Evolutionary conservation across 2,797 vertebrate genomes (phyloP), one percentile per base, ranked within the genome.

Genomic region (Lepus townsendii): DNA sequence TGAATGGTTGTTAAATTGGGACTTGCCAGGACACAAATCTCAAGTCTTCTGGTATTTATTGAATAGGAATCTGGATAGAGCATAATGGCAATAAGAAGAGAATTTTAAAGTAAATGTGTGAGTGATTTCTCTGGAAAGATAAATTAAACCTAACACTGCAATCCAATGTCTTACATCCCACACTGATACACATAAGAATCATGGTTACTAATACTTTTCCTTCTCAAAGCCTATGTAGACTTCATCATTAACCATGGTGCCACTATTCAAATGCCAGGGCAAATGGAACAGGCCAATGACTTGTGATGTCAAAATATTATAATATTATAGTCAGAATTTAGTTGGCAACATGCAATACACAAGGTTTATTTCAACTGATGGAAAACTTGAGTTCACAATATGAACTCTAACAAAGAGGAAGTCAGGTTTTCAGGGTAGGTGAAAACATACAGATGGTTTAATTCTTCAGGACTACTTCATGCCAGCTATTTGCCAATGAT

Each of bases 91-190:
- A 88, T 69, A 84, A 85, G 68, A 65, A 90, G 52, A 76, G 42
- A 79, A 93, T 80, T 52, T 83, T 78, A 95, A 95, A 72, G 68
- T 68, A 63, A 95, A 60, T 3, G 24, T 69, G 4, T 42, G n/a
- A 86, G n/a, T 42, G 27, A 88, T 84, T 71, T 93, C 35, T 84
- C 62, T 76, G 30, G 20, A 32, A 79, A 72, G 17, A 69, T 5
- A 50, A 30, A 52, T 30, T 77, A 88, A 82, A 65, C 79, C 24
- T 68, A 79, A 82, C 35, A n/a, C 54, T 75, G 20, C 26, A 82
- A 52, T n/a, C 24, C 2, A 66, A 11, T 4, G 11, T 71, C 76
- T 50, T 65, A 89, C 92, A 62, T 4, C 1, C 0, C 7, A 9
- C 22, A 89, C 3, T 32, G 30, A 75, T 27, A 63, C 0, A 79